Conservation (phyloP, 2,113 vertebrate genomes). For the Telmatochromis brichardi region DNA sequence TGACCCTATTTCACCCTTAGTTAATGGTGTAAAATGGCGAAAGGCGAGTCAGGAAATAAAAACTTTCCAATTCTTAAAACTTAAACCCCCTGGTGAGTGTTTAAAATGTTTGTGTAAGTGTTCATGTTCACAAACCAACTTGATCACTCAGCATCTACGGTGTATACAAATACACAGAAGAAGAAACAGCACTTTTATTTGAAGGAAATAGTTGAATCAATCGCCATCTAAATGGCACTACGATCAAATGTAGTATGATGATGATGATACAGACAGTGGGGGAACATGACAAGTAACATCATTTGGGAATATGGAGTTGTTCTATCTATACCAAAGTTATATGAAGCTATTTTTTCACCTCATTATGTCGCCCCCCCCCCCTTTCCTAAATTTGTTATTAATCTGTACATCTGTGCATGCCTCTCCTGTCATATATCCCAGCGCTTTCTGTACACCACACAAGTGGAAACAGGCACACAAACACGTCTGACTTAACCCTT, state of each 20-base stretch:
- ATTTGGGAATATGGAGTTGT: background rate
- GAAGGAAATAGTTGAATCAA: background rate
- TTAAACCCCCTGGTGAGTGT: background rate
- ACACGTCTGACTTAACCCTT: slow-evolving; percentile 33
- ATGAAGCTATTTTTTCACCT: background rate
- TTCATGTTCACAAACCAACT: background rate
- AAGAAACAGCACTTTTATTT: background rate
- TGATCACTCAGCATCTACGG: background rate
- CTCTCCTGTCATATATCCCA: background rate
- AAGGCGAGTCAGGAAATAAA: background rate
- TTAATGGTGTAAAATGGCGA: background rate
- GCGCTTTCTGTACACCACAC: slow-evolving; percentile 9
- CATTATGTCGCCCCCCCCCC: rapidly evolving
- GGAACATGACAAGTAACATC: background rate
- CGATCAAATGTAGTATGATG: background rate
- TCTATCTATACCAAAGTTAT: background rate
- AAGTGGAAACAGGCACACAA: slow-evolving; percentile 30
- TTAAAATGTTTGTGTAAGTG: rapidly evolving
- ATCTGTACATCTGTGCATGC: background rate
- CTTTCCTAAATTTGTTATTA: background rate
- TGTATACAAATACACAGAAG: background rate
- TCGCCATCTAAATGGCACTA: background rate
- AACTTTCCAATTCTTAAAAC: background rate
- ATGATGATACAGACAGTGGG: background rate
- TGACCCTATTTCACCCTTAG: background rate